phyloP scores from a whole-genome alignment of 2,797 vertebrate genomes.

The Xerus rutilus region DNA sequence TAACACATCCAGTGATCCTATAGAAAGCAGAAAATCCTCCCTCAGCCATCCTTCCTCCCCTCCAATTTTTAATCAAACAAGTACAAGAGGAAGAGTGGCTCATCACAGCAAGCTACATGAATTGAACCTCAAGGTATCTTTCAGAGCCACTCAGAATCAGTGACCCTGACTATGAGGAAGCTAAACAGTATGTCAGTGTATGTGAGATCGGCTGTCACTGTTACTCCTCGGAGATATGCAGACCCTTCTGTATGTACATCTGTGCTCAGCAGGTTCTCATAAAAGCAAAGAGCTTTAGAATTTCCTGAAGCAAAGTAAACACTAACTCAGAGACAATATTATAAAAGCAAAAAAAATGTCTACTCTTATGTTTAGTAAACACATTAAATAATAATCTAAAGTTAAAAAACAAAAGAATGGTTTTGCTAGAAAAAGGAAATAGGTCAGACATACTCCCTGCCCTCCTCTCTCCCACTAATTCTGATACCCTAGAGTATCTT shows the following conservation, averaged over 20 bases:
- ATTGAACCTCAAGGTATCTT: neutral
- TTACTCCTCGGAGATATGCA: neutral
- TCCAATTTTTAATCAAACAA: constrained; percentile 60
- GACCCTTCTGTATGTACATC: neutral
- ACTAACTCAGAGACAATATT: constrained; percentile 39
- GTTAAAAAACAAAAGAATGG: constrained; percentile 47
- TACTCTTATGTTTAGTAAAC: constrained; percentile 36
- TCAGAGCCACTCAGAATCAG: constrained; percentile 47
- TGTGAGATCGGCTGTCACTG: neutral
- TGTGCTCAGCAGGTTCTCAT: neutral
- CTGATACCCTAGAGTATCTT: neutral
- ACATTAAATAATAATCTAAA: constrained; percentile 48
- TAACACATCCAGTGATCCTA: constrained; percentile 81
- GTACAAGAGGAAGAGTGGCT: constrained; percentile 76
- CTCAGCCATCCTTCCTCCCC: constrained; percentile 80
- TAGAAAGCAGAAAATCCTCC: constrained; percentile 82
- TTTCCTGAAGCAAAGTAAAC: constrained; percentile 57
- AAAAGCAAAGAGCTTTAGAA: constrained; percentile 56
- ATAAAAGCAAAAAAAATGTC: constrained; percentile 32
- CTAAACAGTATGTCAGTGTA: neutral
- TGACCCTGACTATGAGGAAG: neutral
- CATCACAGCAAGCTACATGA: neutral
- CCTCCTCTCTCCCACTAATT: neutral
- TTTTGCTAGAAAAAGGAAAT: constrained; percentile 41
- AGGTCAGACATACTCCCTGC: neutral